Evolutionary conservation across 2,888 invertebrate genomes (phyloP).

Genomic region (Leucophora obtusa): DNA sequence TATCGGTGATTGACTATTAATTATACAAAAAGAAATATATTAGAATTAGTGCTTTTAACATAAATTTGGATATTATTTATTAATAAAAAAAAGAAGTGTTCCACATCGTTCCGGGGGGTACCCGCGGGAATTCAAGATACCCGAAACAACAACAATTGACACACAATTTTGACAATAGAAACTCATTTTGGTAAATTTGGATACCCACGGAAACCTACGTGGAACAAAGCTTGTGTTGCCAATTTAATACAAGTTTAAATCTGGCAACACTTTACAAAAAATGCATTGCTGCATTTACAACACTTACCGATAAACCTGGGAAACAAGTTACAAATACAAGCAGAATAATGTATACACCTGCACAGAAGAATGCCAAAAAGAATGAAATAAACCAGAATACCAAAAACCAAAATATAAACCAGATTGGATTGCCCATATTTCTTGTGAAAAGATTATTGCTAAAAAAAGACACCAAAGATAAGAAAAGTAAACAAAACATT

Average conservation of each 20-base stretch:
- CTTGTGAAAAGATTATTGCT: constrained; percentile 12
- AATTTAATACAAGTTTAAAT: not conserved
- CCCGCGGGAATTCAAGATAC: too few relatives aligned
- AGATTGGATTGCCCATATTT: constrained; percentile 83
- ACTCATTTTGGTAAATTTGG: too few relatives aligned
- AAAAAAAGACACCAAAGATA: constrained; percentile 9
- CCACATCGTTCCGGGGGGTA: too few relatives aligned
- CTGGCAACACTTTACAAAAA: not conserved
- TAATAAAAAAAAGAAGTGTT: too few relatives aligned
- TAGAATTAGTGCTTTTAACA: too few relatives aligned
- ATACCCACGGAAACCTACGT: too few relatives aligned
- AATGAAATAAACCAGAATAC: constrained; percentile 84
- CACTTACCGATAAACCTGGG: constrained; percentile 83
- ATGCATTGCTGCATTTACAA: not conserved
- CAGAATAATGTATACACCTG: constrained; percentile 84
- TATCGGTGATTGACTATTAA: constrained; percentile 83
- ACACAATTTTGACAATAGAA: too few relatives aligned
- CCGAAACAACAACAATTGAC: too few relatives aligned
- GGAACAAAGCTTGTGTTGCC: too few relatives aligned
- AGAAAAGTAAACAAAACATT: constrained; percentile 49
- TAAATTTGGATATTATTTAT: too few relatives aligned
- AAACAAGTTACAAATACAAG: constrained; percentile 85
- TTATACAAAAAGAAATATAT: not conserved
- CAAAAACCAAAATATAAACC: constrained; percentile 85
- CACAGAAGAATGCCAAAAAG: constrained; percentile 84